phyloP scores from a whole-genome alignment of 2,888 invertebrate species.

The Doris montereyensis region DNA sequence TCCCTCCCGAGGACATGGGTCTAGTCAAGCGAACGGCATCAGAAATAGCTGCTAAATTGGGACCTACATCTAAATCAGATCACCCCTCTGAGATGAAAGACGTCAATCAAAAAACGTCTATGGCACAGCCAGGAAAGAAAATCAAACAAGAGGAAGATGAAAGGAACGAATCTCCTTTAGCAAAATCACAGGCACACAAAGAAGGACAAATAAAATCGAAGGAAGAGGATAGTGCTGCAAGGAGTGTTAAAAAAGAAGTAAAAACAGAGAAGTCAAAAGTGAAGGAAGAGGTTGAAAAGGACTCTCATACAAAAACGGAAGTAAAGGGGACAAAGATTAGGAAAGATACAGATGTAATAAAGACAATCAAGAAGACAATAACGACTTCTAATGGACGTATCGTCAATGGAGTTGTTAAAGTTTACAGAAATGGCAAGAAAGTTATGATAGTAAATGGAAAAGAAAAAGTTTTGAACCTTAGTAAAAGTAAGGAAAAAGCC shows the following conservation, averaged over 20 bases:
- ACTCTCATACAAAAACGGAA: background rate
- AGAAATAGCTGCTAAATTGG: constrained; percentile 10
- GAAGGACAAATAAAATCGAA: background rate
- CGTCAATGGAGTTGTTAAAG: background rate
- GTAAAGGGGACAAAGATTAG: background rate
- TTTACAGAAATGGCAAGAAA: background rate
- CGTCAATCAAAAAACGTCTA: background rate
- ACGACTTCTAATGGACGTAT: constrained; percentile 17
- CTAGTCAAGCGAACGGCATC: constrained; percentile 21
- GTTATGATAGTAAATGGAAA: background rate
- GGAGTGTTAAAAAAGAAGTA: background rate
- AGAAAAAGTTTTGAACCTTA: background rate
- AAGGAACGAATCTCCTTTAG: background rate
- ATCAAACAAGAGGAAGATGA: background rate
- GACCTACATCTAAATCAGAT: background rate
- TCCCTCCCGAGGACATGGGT: constrained; percentile 11
- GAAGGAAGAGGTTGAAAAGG: background rate
- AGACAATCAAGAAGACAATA: background rate
- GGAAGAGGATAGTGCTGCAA: background rate
- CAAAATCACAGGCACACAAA: background rate
- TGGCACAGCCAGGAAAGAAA: background rate
- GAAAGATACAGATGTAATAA: background rate
- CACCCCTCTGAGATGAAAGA: background rate
- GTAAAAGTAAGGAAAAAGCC: background rate
- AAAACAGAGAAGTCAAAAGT: background rate